Evolutionary conservation across 2,797 vertebrate genomes (phyloP), one percentile per base, ranked within the genome.

Genomic region (Catostomus latipinnis): DNA sequence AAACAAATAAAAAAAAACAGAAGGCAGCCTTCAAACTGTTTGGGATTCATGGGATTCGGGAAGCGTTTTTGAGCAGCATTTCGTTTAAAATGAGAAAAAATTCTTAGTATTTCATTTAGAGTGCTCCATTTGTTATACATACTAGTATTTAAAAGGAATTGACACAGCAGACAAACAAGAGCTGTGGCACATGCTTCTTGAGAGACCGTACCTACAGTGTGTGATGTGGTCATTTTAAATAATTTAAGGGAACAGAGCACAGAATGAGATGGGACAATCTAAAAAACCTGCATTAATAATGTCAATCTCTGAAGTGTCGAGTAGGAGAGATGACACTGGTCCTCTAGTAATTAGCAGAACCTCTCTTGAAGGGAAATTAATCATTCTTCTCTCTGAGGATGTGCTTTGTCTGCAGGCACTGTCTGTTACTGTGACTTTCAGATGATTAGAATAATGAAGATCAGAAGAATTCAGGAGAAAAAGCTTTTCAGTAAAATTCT

Each of bases 251-350:
- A 60, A 49, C 6, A 2, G 43, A 22, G 13, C 46, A 34, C 7
- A 62, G 71, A 62, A 50, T 73, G 45, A 73, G 46, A 2, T 14
- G 34, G 57, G n/a, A 50, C 8, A n/a, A 61, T 74, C 58, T 74
- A 52, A 73, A 74, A 62, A 13, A 58, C 1, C 69, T 74, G 58
- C 18, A 63, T 74, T 62, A 63, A 74, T 62, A 61, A 73, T 11
- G 58, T 3, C 60, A 53, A 14, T 62, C 58, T 74, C 72, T 74
- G 72, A 48, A 63, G 71, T 63, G 72, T 63, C 48, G 1, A 43
- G 73, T 50, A 9, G 34, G 34, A 22, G 9, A 53, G 49, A 50
- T 48, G 8, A n/a, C 6, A 11, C 61, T 13, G 34, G 10, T 66
- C 52, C 73, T 48, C 7, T 48, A 54, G 14, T 48, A 75, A 66